Conservation (phyloP, 1,140 invertebrate genomes). For the Saccostrea glomerata region DNA sequence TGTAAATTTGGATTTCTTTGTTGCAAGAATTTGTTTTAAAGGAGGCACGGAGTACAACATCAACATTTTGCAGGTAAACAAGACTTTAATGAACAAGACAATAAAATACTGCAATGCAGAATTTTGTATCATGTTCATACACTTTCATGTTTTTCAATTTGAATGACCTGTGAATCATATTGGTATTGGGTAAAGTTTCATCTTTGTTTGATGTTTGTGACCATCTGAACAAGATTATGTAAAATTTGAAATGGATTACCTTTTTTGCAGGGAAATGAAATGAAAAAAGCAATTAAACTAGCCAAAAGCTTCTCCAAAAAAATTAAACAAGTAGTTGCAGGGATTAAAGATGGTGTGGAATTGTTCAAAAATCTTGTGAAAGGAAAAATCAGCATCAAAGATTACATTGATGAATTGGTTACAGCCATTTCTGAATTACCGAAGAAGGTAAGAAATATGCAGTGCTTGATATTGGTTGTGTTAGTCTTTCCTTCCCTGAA, state of each 20-base stretch:
- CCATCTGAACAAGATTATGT: too few relatives aligned
- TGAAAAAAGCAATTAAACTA: constrained; percentile 55
- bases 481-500: too few relatives aligned
- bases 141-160: too few relatives aligned
- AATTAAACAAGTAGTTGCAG: constrained; percentile 54
- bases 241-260: too few relatives aligned
- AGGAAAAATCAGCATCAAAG: constrained; percentile 49
- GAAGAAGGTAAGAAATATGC: constrained; percentile 51
- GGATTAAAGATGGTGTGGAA: constrained; percentile 52
- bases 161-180: too few relatives aligned
- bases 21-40: constrained; percentile 64
- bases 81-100: neutral
- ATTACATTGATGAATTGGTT: constrained; percentile 53
- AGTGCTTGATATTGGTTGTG: too few relatives aligned
- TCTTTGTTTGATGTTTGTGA: too few relatives aligned
- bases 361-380: constrained; percentile 56
- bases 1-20: constrained; percentile 64
- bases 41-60: constrained; percentile 65
- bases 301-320: constrained; percentile 61
- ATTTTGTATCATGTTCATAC: too few relatives aligned
- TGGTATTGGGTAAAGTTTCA: too few relatives aligned
- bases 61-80: constrained; percentile 65
- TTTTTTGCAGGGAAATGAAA: constrained; percentile 57
- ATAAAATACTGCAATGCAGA: too few relatives aligned
- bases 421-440: constrained; percentile 59